Evolutionary conservation across 2,797 vertebrate species (phyloP).

Genomic region (Rhadinocentrus ornatus): DNA sequence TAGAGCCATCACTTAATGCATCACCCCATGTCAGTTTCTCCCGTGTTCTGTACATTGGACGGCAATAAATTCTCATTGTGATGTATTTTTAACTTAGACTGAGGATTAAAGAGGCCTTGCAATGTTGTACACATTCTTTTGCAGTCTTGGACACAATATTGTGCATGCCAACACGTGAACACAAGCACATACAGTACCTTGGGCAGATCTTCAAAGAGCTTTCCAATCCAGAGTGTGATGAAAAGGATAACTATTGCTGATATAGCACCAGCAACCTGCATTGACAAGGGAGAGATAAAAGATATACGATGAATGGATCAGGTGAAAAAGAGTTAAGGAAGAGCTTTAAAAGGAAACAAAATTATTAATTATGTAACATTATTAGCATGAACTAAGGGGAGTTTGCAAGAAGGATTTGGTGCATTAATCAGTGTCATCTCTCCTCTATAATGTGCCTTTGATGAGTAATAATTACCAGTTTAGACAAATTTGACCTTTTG

Average conservation of each 20-base stretch:
- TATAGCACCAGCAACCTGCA: slow-evolving; percentile 88
- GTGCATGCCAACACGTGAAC: neutral
- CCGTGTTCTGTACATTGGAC: no score
- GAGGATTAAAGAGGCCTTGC: neutral
- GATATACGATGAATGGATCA: slow-evolving; percentile 27
- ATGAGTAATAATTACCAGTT: slow-evolving; percentile 42
- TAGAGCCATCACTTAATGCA: no score
- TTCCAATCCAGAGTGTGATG: slow-evolving; percentile 90
- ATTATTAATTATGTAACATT: slow-evolving; percentile 19
- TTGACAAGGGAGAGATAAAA: slow-evolving; percentile 22
- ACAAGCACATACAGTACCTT: slow-evolving; percentile 82
- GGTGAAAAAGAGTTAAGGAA: slow-evolving; percentile 27
- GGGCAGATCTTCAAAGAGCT: slow-evolving; percentile 90
- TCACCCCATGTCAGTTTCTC: no score
- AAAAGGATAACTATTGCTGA: slow-evolving; percentile 90
- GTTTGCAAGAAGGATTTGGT: slow-evolving; percentile 27
- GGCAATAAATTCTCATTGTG: slow-evolving; percentile 13
- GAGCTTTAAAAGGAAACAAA: slow-evolving; percentile 26
- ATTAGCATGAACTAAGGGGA: slow-evolving; percentile 20
- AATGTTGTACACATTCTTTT: slow-evolving; percentile 23
- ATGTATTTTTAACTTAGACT: neutral
- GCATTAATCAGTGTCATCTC: slow-evolving; percentile 15
- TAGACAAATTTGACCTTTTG: slow-evolving; percentile 49
- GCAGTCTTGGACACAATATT: slow-evolving; percentile 4
- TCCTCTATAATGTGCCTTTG: slow-evolving; percentile 1